Evolutionary conservation across 2,113 vertebrate species (phyloP), one percentile per base, ranked within the genome.

Genomic region (Felis chaus): DNA sequence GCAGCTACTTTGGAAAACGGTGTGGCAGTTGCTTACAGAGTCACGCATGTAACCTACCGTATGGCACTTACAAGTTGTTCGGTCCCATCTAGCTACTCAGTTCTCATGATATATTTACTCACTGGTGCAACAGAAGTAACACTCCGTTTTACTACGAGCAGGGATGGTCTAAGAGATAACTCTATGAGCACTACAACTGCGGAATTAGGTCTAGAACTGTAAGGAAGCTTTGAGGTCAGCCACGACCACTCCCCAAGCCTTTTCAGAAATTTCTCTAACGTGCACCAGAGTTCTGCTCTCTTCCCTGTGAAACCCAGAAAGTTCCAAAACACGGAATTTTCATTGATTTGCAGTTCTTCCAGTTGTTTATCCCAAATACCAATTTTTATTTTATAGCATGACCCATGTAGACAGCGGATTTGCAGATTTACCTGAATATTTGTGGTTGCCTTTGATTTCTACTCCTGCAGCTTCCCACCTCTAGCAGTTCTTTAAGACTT

Each of bases 321-420:
- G 91, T 76, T 25, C 57, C 65, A n/a, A 89, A 94, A 92, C 73
- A 86, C 65, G 48, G 50, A 89, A 83, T 86, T 92, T 90, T 94
- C 74, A 94, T 69, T 33, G 25, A n/a, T 80, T 76, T 94, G 6
- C 6, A 45, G 53, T 91, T 94, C 83, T 94, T 95, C 74, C 63
- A 93, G 63, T 48, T 84, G 18, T 89, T 89, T 45, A 79, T 68
- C 68, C 29, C 50, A 97, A 94, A 83, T 13, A 31, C 61, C 45
- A 86, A 21, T 90, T 92, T 92, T 91, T 76, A 80, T 39, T 83
- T 96, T 87, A 87, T 19, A 96, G 25, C 21, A 92, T 66, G 36
- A 15, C 45, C 53, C 69, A 41, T 21, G 69, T 29, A 86, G 31
- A 95, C 27, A 92, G 61, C 41, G 87, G 68, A 66, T 55, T 63